Evolutionary conservation across 1,140 invertebrate species (phyloP).

Genomic region (Brachionus koreanus): DNA sequence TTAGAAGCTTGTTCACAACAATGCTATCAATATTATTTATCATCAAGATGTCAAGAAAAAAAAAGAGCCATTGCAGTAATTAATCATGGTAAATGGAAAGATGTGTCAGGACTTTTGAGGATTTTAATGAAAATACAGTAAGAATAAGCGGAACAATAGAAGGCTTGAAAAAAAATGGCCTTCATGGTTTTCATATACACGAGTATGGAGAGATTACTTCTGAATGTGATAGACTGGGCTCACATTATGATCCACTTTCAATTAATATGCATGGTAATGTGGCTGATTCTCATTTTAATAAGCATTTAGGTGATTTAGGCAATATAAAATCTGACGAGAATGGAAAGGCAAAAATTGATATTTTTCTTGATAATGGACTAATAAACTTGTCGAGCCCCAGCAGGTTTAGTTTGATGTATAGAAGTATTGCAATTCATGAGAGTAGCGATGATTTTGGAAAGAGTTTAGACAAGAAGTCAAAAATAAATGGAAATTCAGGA

Average conservation of each 20-base stretch:
- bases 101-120: background rate
- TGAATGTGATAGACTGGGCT: conserved; percentile 61
- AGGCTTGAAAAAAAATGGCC: conserved; percentile 10
- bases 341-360: conserved; percentile 45
- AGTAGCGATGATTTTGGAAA: conserved; percentile 61
- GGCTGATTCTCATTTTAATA: conserved; percentile 49
- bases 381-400: conserved; percentile 69
- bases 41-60: background rate
- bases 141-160: background rate
- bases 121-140: background rate
- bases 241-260: conserved; percentile 85
- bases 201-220: conserved; percentile 51
- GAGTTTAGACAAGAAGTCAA: conserved; percentile 58
- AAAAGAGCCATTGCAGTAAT: background rate
- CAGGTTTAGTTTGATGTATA: conserved; percentile 74
- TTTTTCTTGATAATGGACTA: conserved; percentile 61
- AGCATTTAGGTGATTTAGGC: conserved; percentile 85
- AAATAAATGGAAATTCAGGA: conserved; percentile 62
- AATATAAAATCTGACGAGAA: conserved; percentile 67
- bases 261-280: conserved; percentile 75
- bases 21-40: background rate
- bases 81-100: background rate
- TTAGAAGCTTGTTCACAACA: background rate
- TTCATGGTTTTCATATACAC: conserved; percentile 56
- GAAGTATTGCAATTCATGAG: conserved; percentile 66